Evolutionary conservation across 2,888 invertebrate genomes (phyloP).

Genomic region (Psococerastis gibbosa): DNA sequence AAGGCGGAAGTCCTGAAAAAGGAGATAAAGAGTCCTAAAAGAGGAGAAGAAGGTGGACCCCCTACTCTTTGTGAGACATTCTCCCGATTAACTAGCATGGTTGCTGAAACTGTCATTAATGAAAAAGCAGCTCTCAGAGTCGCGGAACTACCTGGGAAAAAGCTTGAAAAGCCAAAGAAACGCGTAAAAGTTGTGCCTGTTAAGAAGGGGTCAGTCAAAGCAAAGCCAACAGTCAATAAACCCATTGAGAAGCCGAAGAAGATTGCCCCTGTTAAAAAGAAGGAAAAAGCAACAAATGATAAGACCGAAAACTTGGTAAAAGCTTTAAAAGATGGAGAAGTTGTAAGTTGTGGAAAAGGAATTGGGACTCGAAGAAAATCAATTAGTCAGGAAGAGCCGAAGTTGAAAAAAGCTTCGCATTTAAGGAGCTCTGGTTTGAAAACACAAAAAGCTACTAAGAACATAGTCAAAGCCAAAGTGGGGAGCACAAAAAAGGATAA

Average conservation of each 20-base stretch:
- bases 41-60: conserved; percentile 4
- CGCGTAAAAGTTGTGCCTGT: conserved; percentile 3
- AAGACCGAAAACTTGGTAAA: conserved; percentile 4
- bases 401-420: not conserved
- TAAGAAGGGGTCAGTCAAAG: not conserved
- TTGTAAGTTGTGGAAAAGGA: conserved; percentile 1
- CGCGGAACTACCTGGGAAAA: conserved; percentile 1
- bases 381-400: not conserved
- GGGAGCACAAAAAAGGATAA: conserved; percentile 8
- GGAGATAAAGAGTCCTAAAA: not conserved
- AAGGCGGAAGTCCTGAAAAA: not conserved
- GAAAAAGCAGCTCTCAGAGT: not conserved
- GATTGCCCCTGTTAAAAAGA: not conserved
- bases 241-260: not conserved
- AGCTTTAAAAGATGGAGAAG: conserved; percentile 5
- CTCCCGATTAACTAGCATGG: conserved; percentile 1
- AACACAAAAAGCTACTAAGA: not conserved
- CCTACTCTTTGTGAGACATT: not conserved
- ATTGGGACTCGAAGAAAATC: conserved; percentile 8
- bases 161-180: conserved; percentile 10
- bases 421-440: not conserved
- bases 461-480: conserved; percentile 2
- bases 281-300: not conserved
- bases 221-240: not conserved
- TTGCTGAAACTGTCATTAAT: conserved; percentile 6